Conservation (phyloP, 2,113 vertebrate species). For the Grammomys surdaster region DNA sequence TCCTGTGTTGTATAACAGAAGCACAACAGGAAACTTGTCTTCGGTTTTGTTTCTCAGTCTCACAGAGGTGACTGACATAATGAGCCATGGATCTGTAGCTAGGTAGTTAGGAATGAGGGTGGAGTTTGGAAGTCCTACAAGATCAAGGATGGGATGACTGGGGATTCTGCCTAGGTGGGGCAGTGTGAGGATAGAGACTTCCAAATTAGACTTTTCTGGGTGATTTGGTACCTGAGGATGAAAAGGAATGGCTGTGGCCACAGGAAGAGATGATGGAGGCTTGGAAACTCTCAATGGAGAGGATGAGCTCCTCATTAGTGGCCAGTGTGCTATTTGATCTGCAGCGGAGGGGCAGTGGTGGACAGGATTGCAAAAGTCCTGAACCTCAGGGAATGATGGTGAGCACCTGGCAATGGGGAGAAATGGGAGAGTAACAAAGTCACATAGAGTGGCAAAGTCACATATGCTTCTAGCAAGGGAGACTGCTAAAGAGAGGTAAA, state of each 20-base stretch:
- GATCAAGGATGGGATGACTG: neutral
- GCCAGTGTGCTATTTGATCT: neutral
- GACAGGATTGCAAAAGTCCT: too few relatives aligned
- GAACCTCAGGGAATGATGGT: neutral
- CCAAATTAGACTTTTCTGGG: neutral
- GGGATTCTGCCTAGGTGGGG: neutral
- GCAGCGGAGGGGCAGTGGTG: neutral
- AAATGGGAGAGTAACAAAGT: neutral
- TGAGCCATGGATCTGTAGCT: neutral
- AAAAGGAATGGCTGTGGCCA: neutral
- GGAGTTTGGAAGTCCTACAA: neutral
- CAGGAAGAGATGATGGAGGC: neutral
- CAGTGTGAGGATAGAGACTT: neutral
- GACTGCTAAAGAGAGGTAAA: too few relatives aligned
- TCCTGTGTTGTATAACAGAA: neutral
- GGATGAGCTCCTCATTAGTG: neutral
- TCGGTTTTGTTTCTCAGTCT: neutral
- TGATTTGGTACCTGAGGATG: neutral
- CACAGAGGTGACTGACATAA: neutral
- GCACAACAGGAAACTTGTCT: neutral
- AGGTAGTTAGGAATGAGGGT: neutral
- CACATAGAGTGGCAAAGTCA: neutral
- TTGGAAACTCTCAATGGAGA: neutral
- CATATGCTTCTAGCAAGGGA: neutral
- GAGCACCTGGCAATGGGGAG: neutral